Evolutionary conservation across 2,113 vertebrate genomes (phyloP).

Genomic region (Micromys minutus): DNA sequence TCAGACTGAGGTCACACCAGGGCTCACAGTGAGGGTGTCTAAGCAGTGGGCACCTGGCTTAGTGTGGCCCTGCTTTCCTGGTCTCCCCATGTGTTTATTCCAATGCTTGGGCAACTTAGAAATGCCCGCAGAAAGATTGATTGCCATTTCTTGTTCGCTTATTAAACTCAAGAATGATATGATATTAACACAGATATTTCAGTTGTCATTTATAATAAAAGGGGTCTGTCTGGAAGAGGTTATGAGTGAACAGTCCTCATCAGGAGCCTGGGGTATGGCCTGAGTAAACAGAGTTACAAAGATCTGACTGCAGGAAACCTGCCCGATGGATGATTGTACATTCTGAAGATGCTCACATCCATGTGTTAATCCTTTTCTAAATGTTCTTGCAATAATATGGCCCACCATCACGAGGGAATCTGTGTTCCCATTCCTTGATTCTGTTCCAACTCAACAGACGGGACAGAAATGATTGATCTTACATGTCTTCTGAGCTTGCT

Average conservation of each 20-base stretch:
- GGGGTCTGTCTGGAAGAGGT: neutral
- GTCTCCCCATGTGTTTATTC: neutral
- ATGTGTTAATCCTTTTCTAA: neutral
- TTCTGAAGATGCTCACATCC: neutral
- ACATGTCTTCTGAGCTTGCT: neutral
- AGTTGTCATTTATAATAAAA: neutral
- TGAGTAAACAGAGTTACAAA: conserved; percentile 12
- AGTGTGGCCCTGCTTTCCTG: too few relatives aligned
- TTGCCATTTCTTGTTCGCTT: neutral
- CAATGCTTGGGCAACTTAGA: neutral
- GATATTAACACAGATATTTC: neutral
- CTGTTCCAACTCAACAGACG: neutral
- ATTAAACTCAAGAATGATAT: neutral
- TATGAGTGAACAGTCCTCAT: neutral
- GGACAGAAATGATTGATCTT: neutral
- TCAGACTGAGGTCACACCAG: neutral
- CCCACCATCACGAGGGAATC: neutral
- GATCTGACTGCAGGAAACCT: neutral
- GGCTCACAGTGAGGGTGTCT: neutral
- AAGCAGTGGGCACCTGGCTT: neutral
- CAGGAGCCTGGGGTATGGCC: neutral
- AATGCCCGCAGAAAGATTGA: conserved; percentile 9
- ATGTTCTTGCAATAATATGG: neutral
- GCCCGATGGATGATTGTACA: neutral
- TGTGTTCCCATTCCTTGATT: neutral